Evolutionary conservation across 1,140 invertebrate species (phyloP), one percentile per base, ranked within the genome.

Genomic region (Drosophila sturtevanti): DNA sequence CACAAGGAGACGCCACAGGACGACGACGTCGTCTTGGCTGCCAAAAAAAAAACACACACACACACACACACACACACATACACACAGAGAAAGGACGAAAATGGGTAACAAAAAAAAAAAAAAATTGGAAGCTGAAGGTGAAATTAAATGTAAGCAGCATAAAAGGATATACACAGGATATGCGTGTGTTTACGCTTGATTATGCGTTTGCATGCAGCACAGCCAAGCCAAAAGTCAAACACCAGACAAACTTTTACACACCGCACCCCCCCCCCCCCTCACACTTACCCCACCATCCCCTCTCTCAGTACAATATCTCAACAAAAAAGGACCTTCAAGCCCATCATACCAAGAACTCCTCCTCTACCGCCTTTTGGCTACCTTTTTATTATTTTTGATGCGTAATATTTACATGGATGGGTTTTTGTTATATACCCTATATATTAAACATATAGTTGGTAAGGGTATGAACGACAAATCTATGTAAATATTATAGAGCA

Each of bases 181-280:
- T 76, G 71, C 64, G 68, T 79, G 71, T 61, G 54, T 44, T 87
- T 81, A 79, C 72, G 84, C 82, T 74, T 87, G 82, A 87, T 87
- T 87, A 87, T 87, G 82, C 82, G 82, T 87, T 87, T 89, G 84
- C 82, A 89, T 89, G 82, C 84, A 89, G 41, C 84, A 87, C 76
- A 82, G 16, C 31, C 27, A 87, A 87, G 72, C 76, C 72, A 77
- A 78, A 87, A 87, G 82, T 89, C 84, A 87, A 87, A 87, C 82
- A 87, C 75, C 76, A 75, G 68, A 82, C 79, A 89, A 79, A 79
- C 75, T 84, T 81, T 63, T 54, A 76, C 67, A 65, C 48, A 63
- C 79, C 75, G 68, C 44, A 41, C 71, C 37, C 41, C n/a, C 65
- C 21, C 34, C 16, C 16, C 16, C 41, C 14, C 16, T 14, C 16